phyloP scores from a whole-genome alignment of 2,113 vertebrate genomes.

The Aramus guarauna region DNA sequence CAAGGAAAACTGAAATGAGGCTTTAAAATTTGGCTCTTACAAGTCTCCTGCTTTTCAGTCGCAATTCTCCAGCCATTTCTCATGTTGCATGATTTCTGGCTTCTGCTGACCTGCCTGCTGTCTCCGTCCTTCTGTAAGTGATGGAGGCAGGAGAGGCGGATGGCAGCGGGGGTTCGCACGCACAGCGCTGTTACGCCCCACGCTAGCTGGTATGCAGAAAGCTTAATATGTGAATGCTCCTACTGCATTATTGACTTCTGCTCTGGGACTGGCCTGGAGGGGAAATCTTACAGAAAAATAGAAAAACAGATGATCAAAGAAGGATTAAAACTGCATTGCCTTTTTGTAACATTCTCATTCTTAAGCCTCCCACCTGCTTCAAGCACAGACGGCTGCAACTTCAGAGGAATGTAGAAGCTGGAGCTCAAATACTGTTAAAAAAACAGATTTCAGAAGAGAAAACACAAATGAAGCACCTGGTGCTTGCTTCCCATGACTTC shows the following conservation, averaged over 20 bases:
- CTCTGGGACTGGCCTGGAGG: neutral
- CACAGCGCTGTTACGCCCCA: neutral
- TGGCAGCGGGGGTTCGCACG: neutral
- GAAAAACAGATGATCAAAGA: neutral
- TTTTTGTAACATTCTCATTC: neutral
- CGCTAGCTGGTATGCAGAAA: neutral
- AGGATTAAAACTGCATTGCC: neutral
- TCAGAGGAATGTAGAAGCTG: neutral
- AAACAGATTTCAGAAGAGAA: neutral
- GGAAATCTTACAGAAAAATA: neutral
- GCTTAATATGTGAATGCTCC: neutral
- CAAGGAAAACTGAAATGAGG: neutral
- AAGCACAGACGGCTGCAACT: neutral
- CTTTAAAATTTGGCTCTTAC: neutral
- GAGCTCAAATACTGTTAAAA: neutral
- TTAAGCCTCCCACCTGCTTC: neutral
- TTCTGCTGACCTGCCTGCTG: neutral
- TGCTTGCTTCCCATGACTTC: neutral
- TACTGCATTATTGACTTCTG: neutral
- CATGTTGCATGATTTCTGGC: neutral
- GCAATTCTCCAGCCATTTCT: conserved; percentile 6
- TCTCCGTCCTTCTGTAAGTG: neutral
- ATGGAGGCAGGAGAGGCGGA: neutral
- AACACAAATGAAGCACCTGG: neutral
- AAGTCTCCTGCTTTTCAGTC: neutral